Base-by-base conservation (phyloP, 1,140 invertebrate genomes). In the Eriocheir sinensis region DNA sequence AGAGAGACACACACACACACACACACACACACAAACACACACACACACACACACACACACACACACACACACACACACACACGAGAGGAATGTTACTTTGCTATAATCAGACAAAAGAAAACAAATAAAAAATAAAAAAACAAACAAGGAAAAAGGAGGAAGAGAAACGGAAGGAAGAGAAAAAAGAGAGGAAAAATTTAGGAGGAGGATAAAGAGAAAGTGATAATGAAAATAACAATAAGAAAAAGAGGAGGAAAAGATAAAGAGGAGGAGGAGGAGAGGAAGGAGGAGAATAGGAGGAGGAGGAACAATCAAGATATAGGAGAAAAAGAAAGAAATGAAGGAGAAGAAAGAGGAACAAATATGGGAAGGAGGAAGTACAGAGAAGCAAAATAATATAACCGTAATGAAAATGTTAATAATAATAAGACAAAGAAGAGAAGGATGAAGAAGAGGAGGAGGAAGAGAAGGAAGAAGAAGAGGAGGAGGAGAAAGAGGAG, bases 1-100 rank as follows among this genome's bases (percentile, higher is more conserved):
- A n/a, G n/a, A 89, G 88, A 89, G 44, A 30, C 81, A 9, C n/a
- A 83, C 81, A 83, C 81, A 83, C n/a, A n/a, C n/a, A n/a, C n/a
- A n/a, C n/a, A n/a, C n/a, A n/a, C n/a, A n/a, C n/a, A n/a, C n/a
- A n/a, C n/a, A n/a, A n/a, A n/a, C n/a, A n/a, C n/a, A n/a, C n/a
- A n/a, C n/a, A n/a, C n/a, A n/a, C n/a, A n/a, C 8, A 8, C n/a
- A 83, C 81, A 8, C 8, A 9, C 8, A 8, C 81, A 9, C 81
- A 8, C n/a, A 83, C 81, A 83, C 81, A 83, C 81, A 83, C 81
- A 83, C 81, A 83, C 81, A 72, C 60, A 72, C 60, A 72, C 60
- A 72, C 60, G n/a, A 72, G 60, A 72, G 60, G 60, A 72, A 72
- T 72, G n/a, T 15, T 15, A n/a, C 12, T 15, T 15, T 15, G 60